Percentiles rank a stretch among this genome's conserved stretches.
Evolutionary conservation across 1,140 invertebrate genomes (phyloP).

Genomic region (Drosophila subobscura): DNA sequence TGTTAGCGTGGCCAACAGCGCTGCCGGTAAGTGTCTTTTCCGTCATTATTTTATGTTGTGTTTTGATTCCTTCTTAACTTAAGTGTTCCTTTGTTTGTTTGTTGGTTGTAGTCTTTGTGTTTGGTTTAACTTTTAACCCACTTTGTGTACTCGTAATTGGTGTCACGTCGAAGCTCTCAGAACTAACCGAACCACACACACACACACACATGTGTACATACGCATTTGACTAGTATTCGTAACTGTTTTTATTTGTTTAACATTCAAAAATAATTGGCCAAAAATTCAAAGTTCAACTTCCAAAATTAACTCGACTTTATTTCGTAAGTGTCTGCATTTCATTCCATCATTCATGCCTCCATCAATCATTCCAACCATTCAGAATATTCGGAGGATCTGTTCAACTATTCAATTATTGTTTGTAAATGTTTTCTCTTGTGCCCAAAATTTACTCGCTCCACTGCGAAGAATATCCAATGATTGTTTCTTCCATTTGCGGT

Average conservation of each 20-base stretch:
- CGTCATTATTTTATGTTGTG: constrained; percentile 39
- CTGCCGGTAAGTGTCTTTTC: constrained; percentile 67
- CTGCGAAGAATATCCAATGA: constrained; percentile 1
- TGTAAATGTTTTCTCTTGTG: constrained; percentile 16
- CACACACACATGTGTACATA: constrained; percentile 6
- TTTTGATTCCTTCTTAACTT: constrained; percentile 7
- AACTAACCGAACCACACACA: constrained; percentile 41
- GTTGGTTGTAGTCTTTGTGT: constrained; percentile 63
- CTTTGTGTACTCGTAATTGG: constrained; percentile 52
- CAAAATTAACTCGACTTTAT: constrained; percentile 23
- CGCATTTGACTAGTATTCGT: constrained; percentile 7
- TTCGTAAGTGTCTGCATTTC: constrained; percentile 24
- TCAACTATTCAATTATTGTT: constrained; percentile 1
- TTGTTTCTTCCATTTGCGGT: constrained; percentile 41
- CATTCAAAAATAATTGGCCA: constrained; percentile 29
- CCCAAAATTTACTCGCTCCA: constrained; percentile 23
- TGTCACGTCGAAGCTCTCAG: constrained; percentile 29
- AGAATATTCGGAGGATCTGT: not conserved
- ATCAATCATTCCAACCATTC: constrained; percentile 2
- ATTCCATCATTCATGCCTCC: not conserved
- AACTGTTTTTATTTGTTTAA: constrained; percentile 14
- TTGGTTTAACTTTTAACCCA: constrained; percentile 41
- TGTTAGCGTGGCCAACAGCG: constrained; percentile 25
- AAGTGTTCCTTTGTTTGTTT: constrained; percentile 36
- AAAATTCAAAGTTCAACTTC: constrained; percentile 8